These are phyloP conservation scores for Orientallactaga sibirica DNA, from an alignment of 2,797 vertebrate species.

Conservation along the genomic window DNA sequence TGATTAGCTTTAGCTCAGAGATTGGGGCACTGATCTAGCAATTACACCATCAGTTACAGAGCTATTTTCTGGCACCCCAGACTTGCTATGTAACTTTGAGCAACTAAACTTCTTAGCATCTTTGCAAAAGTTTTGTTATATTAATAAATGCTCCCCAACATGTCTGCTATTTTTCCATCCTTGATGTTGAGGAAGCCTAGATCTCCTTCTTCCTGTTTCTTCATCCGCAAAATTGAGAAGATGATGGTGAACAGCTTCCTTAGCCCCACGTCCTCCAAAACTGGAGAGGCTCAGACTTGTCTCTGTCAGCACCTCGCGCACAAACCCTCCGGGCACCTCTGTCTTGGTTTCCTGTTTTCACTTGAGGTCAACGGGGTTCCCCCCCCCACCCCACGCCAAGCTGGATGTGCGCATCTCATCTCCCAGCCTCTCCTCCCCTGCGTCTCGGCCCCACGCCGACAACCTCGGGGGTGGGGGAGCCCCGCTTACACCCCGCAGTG, in stretches of 20 bases:
- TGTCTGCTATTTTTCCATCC: neutral
- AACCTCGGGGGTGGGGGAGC: neutral
- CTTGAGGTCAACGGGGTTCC: neutral
- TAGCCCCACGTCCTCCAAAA: neutral
- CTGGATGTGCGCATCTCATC: neutral
- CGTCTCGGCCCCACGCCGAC: neutral
- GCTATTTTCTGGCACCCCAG: neutral
- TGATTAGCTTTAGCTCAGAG: neutral
- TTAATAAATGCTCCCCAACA: neutral
- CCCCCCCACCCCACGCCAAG: neutral
- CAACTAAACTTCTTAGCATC: neutral
- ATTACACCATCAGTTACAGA: too few relatives aligned
- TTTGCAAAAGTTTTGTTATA: neutral
- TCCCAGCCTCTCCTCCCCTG: neutral
- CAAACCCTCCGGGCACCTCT: neutral
- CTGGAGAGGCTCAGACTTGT: neutral
- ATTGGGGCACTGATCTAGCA: neutral
- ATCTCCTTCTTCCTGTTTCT: neutral
- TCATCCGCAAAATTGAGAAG: neutral
- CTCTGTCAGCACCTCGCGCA: neutral
- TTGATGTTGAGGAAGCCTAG: neutral
- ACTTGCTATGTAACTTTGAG: neutral
- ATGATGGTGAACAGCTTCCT: neutral
- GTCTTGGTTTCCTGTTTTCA: constrained; percentile 33
- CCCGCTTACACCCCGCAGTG: neutral